phyloP scores from a whole-genome alignment of 2,797 vertebrate genomes.

The Fistularia commersonii region DNA sequence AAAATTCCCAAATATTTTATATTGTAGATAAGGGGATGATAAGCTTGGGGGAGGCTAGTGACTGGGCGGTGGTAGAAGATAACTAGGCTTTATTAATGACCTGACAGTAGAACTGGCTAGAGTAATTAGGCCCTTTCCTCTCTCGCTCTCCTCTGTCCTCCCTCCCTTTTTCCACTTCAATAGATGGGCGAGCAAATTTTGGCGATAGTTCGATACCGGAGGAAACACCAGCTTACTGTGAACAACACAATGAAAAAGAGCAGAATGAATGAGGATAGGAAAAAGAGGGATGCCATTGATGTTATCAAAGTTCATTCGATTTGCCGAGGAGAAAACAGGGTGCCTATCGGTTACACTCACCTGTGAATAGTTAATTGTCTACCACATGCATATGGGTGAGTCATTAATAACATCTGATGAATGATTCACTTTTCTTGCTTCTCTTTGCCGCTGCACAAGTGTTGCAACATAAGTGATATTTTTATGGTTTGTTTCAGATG shows the following conservation, averaged over 20 bases:
- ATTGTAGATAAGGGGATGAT: conserved; percentile 82
- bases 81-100: conserved; percentile 99
- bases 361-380: conserved; percentile 98
- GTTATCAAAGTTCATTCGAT: conserved; percentile 90
- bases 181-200: conserved; percentile 92
- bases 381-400: conserved; percentile 84
- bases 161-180: conserved; percentile 64
- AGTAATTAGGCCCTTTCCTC: conserved; percentile 93
- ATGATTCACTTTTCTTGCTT: conserved; percentile 71
- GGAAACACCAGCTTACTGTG: conserved; percentile 47
- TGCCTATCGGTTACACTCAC: conserved; percentile 97
- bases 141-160: conserved; percentile 52
- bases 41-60: conserved; percentile 66
- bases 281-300: conserved; percentile 81
- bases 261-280: conserved; percentile 63
- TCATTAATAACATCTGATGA: conserved; percentile 96
- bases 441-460: conserved; percentile 10
- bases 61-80: conserved; percentile 83
- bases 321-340: conserved; percentile 67
- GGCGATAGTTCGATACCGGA: conserved; percentile 94
- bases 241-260: conserved; percentile 65
- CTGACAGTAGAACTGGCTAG: conserved; percentile 87
- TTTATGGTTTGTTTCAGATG: background rate
- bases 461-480: conserved; percentile 2
- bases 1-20: conserved; percentile 90